Conservation (phyloP, 2,113 vertebrate species). For the Hippocampus comes region DNA sequence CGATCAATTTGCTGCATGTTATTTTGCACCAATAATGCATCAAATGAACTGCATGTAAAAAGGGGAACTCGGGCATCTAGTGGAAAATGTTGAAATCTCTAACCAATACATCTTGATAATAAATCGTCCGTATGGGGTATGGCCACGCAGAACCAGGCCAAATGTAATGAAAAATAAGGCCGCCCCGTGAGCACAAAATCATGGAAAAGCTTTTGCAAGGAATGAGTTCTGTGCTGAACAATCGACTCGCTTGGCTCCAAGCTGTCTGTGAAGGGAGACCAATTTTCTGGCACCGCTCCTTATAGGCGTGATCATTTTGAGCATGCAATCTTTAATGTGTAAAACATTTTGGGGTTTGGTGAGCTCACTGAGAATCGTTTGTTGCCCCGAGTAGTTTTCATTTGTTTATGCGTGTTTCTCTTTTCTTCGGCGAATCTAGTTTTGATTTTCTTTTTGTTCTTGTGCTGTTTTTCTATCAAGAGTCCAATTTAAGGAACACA, state of each 20-base stretch:
- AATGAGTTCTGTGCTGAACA: conserved; percentile 10
- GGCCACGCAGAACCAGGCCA: background rate
- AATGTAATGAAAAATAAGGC: background rate
- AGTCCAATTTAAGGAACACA: too few species aligned
- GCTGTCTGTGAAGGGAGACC: conserved; percentile 23
- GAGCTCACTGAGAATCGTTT: background rate
- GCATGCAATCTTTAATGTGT: background rate
- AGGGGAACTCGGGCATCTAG: background rate
- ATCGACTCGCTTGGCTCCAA: conserved; percentile 36
- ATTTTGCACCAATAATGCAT: background rate
- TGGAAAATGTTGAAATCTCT: background rate
- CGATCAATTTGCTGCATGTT: background rate
- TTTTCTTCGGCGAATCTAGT: background rate
- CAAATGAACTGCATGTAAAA: background rate
- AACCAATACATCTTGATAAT: too few species aligned
- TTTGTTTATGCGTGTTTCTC: background rate
- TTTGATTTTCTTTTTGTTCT: background rate
- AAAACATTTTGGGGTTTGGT: background rate
- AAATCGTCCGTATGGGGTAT: background rate
- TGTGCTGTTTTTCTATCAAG: background rate
- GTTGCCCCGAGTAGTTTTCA: background rate
- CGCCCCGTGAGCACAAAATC: background rate
- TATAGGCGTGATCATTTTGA: background rate
- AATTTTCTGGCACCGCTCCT: conserved; percentile 8
- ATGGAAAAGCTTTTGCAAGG: conserved; percentile 8